phyloP scores from a whole-genome alignment of 2,113 vertebrate species.

The Archocentrus centrarchus region DNA sequence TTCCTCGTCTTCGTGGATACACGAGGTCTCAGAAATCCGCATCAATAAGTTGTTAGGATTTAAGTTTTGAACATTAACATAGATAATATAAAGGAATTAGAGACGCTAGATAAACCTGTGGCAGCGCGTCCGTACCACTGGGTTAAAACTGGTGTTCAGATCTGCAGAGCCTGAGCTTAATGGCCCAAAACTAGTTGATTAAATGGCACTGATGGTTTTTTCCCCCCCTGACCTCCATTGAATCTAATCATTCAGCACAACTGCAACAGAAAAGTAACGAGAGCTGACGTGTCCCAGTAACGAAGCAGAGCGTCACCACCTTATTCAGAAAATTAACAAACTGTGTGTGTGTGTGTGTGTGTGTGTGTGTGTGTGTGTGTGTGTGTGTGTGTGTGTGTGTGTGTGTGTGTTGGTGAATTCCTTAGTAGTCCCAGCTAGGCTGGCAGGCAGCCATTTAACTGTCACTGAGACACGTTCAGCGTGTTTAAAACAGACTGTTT shows the following conservation, averaged over 20 bases:
- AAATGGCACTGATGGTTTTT: neutral
- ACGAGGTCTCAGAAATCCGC: neutral
- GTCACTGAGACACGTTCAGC: neutral
- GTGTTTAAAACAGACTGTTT: neutral
- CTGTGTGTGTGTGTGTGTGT: neutral
- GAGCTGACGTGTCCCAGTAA: no score
- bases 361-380: neutral
- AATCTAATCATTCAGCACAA: no score
- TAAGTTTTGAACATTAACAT: neutral
- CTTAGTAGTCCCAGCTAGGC: neutral
- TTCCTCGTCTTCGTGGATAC: neutral
- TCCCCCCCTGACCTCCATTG: no score
- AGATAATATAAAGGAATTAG: neutral
- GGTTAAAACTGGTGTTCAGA: neutral
- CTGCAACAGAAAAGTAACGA: no score
- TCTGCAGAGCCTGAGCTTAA: accelerated
- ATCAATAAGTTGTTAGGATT: accelerated
- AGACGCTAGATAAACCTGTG: no score
- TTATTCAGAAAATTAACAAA: neutral
- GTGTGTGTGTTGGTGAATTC: neutral
- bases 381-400: neutral
- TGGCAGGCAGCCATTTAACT: slow-evolving; percentile 8
- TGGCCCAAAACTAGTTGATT: neutral
- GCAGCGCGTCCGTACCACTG: no score
- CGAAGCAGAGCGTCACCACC: neutral